Base-by-base conservation (phyloP, 2,113 vertebrate species). In the Pachyramphus minor region DNA sequence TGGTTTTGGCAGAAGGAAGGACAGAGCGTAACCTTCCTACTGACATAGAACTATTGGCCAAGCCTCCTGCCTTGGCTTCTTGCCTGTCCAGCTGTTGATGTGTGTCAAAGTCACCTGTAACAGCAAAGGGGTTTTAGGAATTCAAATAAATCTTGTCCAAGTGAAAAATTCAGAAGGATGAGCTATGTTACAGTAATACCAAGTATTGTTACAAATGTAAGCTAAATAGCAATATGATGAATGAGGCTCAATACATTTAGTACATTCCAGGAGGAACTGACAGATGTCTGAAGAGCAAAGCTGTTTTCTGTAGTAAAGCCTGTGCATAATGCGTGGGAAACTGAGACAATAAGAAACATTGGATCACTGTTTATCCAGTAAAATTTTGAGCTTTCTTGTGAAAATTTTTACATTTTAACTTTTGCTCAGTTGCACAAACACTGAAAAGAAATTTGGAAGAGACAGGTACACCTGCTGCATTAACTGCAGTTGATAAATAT, bases 401-500 rank as follows among this genome's bases (percentile, higher is more conserved):
- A 89, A 92, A 84, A 73, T 21, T 39, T 74, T 59, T 80, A 35
- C 27, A 18, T 84, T 91, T 76, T 62, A 84, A 55, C 66, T 82
- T 74, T 24, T 84, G 8, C n/a, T 78, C 44, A 68, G 55, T 53
- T 87, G 9, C 10, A 39, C 37, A 58, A 80, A 59, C 64, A 35
- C 3, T 3, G 11, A 49, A 77, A 77, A 85, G 44, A 81, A 82
- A 78, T 52, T 59, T 59, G 42, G n/a, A 92, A n/a, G 49, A 88
- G 72, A 35, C 22, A 47, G 72, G 49, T 93, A 92, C 72, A 84
- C 88, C 82, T 96, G 85, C 85, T 94, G 59, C 59, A 76, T 90
- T 94, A 77, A 50, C 74, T 79, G 66, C 42, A 89, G 8, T 73
- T 92, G 90, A 86, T 75, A 96, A 91, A 93, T 95, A 75, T 49